Base-by-base conservation (phyloP, 2,113 vertebrate species). In the Cyprinodon brontotheroides region DNA sequence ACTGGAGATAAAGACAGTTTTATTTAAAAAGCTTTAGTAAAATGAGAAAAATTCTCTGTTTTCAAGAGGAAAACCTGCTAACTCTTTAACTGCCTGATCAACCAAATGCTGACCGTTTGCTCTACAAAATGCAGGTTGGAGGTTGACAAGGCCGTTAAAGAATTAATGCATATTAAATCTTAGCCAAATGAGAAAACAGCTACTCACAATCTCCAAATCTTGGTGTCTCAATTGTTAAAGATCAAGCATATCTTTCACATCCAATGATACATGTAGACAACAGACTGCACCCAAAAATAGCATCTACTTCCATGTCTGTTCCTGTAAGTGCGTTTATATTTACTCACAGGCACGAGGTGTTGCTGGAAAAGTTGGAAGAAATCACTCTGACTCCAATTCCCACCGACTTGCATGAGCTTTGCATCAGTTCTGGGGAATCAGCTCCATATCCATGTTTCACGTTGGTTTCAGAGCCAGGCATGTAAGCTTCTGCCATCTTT, bases 331-430 rank as follows among this genome's bases (percentile, higher is more conserved):
- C 84, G 67, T 77, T 15, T 74, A 48, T 62, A 3, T 71, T 4
- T 92, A 94, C 94, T 94, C 75, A 95, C 94, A 94, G 73, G 36
- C 63, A 76, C 14, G 41, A 69, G 48, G 78, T 86, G 85, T 88
- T 80, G 40, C 62, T 64, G 36, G 92, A 83, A 62, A 93, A 91
- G 67, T 84, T 80, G 17, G 59, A 41, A 6, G 92, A 90, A 29
- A 93, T 80, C 61, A 80, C 70, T 12, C 66, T 70, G 37, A 82
- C 78, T 50, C 64, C 71, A 2, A 22, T 69, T n/a, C 61, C 57
- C 47, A 88, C 40, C 36, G 66, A 66, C 61, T 74, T 20, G 77
- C 78, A 82, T 48, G 1, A 10, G 22, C 29, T 8, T 10, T 20
- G 11, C 9, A 57, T 79, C 20, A 17, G 45, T 61, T 83, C 89